Evolutionary conservation across 2,113 vertebrate species (phyloP), one percentile per base, ranked within the genome.

Genomic region (Vidua chalybeata): DNA sequence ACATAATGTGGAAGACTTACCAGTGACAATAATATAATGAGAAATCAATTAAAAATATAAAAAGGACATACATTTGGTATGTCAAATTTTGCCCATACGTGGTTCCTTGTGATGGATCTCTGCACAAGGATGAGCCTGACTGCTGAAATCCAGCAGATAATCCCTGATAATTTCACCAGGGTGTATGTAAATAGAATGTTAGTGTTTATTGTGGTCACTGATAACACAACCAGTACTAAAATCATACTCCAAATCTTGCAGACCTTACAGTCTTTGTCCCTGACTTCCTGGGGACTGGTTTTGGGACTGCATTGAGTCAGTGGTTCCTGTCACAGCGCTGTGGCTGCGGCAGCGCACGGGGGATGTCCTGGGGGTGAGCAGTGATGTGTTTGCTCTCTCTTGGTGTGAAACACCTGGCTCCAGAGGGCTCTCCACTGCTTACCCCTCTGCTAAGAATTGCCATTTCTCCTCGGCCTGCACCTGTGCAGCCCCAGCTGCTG

Each of bases 371-470:
- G 9, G 54, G 58, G 18, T n/a, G 23, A 11, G 64, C 68, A 69
- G 63, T 0, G 6, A 3, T 0, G 11, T 0, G 19, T 12, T 15
- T 33, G 51, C 62, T 75, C 46, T 55, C 30, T 13, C 51, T 16
- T 1, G 3, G 15, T 16, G 64, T 20, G 0, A 15, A 48, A 10
- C 2, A 0, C 43, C 76, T 0, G 11, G 8, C 22, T 31, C 49
- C 13, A 45, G 48, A 39, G 72, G 18, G 9, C 69, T 30, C 7
- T 14, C 27, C 1, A 5, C 49, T 20, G 27, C 9, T 51, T 2
- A 9, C 15, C n/a, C n/a, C 28, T 7, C 20, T 1, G 11, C 9
- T 17, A 5, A 19, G 67, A 45, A 4, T 2, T 3, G 2, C 22
- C 2, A 13, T 35, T 88, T 43, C 39, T 28, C 62, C 66, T 21